Evolutionary conservation across 2,113 vertebrate species (phyloP).

Genomic region (Phylloscopus trochiloides): DNA sequence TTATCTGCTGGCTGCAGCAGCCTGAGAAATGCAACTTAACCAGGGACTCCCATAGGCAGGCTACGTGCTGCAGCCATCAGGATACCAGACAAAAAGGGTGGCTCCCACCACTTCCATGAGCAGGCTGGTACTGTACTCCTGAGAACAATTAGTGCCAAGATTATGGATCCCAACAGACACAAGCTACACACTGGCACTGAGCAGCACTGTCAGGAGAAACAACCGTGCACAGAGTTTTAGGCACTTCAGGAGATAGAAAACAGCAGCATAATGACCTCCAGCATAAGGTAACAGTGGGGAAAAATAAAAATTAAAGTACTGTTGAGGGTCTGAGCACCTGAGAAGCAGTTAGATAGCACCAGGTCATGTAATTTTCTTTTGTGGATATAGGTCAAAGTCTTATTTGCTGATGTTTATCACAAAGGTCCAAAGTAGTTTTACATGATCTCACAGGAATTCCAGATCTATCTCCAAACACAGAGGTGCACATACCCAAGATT

Average conservation of each 20-base stretch:
- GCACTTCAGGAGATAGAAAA: neutral
- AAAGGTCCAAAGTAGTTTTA: neutral
- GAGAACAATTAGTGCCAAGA: neutral
- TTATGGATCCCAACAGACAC: neutral
- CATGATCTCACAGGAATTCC: neutral
- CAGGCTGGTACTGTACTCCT: neutral
- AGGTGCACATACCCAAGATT: neutral
- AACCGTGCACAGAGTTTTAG: neutral
- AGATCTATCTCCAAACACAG: neutral
- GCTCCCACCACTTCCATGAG: neutral
- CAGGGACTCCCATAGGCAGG: neutral
- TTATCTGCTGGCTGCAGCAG: neutral
- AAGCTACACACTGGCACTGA: neutral
- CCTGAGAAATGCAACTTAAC: neutral
- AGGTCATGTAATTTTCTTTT: neutral
- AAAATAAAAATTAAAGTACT: neutral
- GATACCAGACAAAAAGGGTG: neutral
- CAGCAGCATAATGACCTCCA: neutral
- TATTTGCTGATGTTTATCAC: neutral
- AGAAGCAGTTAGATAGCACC: neutral
- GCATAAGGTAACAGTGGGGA: neutral
- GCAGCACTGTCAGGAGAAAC: neutral
- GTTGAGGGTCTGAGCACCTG: neutral
- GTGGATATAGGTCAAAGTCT: neutral
- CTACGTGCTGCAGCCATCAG: accelerated